Evolutionary conservation across 2,797 vertebrate species (phyloP).

Genomic region (Choloepus didactylus): DNA sequence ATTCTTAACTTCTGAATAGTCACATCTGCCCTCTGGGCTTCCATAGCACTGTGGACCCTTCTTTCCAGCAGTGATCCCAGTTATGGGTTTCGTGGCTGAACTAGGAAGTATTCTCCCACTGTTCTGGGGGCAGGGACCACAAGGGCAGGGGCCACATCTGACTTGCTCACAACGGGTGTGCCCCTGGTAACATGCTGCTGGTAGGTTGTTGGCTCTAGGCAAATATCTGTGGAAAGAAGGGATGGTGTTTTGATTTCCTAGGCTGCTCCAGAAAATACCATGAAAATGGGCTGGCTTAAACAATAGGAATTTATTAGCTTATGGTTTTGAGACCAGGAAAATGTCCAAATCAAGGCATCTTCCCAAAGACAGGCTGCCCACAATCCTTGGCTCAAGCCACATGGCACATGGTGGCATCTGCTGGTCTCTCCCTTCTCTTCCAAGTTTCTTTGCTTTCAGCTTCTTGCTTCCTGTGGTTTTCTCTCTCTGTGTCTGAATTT

Average conservation of each 20-base stretch:
- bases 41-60: neutral
- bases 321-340: too few species aligned
- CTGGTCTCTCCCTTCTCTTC: too few species aligned
- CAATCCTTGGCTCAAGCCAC: too few species aligned
- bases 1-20: neutral
- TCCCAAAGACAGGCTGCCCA: too few species aligned
- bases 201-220: rapidly evolving
- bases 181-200: neutral
- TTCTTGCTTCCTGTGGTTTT: too few species aligned
- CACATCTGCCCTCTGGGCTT: neutral
- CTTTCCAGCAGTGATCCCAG: neutral
- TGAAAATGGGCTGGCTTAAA: too few species aligned
- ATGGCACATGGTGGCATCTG: too few species aligned
- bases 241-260: neutral
- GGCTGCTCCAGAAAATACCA: too few species aligned
- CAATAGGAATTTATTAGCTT: too few species aligned
- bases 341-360: too few species aligned
- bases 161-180: neutral
- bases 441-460: too few species aligned
- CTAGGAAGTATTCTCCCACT: neutral
- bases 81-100: neutral
- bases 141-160: neutral
- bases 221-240: neutral
- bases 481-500: too few species aligned
- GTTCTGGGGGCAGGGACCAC: neutral